Percentiles rank a stretch among this genome's conserved stretches.
Conservation (phyloP, 2,797 vertebrate species). For the Neosalanx taihuensis region DNA sequence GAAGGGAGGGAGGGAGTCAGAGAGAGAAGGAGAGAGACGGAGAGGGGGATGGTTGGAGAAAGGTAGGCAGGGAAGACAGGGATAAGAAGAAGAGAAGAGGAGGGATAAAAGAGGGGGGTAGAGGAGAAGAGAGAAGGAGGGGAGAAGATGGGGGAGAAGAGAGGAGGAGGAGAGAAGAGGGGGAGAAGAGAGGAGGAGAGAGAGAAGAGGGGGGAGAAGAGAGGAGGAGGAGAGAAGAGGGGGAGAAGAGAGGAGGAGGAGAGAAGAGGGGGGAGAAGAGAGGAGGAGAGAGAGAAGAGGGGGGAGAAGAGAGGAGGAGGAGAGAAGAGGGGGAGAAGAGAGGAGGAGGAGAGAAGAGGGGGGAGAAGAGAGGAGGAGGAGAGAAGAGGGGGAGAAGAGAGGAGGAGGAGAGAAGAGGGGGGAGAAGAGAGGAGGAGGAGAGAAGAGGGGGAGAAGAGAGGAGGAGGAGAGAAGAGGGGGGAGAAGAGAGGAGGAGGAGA, state of each 20-base stretch:
- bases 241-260: constrained; percentile 27
- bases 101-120: constrained; percentile 8
- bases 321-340: not conserved
- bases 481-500: constrained; percentile 27
- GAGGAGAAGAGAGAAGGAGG: constrained; percentile 19
- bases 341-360: constrained; percentile 5
- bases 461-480: constrained; percentile 13
- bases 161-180: no score
- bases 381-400: not conserved
- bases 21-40: no score
- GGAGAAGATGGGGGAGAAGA: no score
- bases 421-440: no score
- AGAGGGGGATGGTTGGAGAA: no score
- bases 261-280: constrained; percentile 23
- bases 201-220: not conserved
- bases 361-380: not conserved
- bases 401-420: no score
- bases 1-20: constrained; percentile 34
- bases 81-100: not conserved
- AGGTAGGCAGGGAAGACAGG: no score
- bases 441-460: not conserved
- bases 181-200: no score
- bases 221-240: constrained; percentile 15
- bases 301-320: not conserved
- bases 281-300: no score